Evolutionary conservation across 2,113 vertebrate species (phyloP).

Genomic region (Laticauda colubrina): DNA sequence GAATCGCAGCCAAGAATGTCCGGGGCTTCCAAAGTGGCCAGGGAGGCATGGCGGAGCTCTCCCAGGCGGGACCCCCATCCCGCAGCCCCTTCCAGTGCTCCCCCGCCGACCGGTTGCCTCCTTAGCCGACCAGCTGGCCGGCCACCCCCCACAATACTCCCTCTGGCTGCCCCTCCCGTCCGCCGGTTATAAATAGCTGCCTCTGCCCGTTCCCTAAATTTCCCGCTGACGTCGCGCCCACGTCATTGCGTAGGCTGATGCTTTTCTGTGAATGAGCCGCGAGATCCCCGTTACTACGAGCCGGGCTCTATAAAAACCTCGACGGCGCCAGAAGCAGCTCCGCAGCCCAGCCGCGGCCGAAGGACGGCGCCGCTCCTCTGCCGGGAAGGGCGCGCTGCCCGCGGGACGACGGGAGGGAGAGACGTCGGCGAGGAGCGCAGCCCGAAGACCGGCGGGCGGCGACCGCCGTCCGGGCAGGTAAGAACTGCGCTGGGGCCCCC

Average conservation of each 20-base stretch:
- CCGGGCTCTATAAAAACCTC: slow-evolving; percentile 61
- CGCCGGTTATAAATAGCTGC: slow-evolving; percentile 65
- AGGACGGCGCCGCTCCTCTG: not conserved
- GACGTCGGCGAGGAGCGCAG: not conserved
- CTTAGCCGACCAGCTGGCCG: not conserved
- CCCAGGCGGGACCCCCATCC: not conserved
- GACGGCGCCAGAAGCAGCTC: slow-evolving; percentile 37
- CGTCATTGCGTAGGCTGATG: slow-evolving; percentile 70
- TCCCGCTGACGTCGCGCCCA: slow-evolving; percentile 65
- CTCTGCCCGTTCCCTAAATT: slow-evolving; percentile 63
- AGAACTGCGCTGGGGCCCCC: not conserved
- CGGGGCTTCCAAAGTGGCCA: not conserved
- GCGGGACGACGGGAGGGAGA: not conserved
- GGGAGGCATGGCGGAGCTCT: not conserved
- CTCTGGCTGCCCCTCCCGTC: slow-evolving; percentile 34
- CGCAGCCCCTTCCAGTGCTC: not conserved
- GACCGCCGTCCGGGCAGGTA: not conserved
- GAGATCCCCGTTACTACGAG: slow-evolving; percentile 66
- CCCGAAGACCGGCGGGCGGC: not conserved
- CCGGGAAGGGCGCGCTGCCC: not conserved
- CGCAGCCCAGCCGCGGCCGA: slow-evolving; percentile 28
- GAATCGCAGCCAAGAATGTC: not conserved
- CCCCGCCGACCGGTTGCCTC: not conserved
- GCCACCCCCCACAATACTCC: slow-evolving; percentile 1
- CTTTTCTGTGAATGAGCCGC: slow-evolving; percentile 68